Evolutionary conservation across 53 echinoderm and acorn worm genomes (phyloP), one percentile per base, ranked within the genome.

Genomic region (Crossaster papposus): DNA sequence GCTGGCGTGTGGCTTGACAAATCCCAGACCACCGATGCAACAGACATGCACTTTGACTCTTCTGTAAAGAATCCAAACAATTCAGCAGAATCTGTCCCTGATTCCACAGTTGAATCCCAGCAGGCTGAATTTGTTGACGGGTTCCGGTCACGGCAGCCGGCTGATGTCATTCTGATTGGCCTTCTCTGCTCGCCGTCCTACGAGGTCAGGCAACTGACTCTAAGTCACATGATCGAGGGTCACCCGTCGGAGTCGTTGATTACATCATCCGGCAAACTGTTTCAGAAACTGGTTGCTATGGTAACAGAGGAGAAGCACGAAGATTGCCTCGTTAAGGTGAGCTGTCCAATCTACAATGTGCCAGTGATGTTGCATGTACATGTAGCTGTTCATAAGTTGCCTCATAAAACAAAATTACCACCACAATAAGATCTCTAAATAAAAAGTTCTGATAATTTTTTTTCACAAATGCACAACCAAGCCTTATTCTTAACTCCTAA

Each of bases 141-240:
- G 13, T 36, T 3, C 30, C 50, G 44, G 23, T 7, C 29, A 20
- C 13, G 8, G 71, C 17, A n/a, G 30, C 83, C 83, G 17, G 18
- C n/a, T 20, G 65, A 38, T 13, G 86, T 32, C 44, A 23, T 92
- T 64, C 74, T 92, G 73, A 34, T 90, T 35, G 71, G 77, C 29
- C 64, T 92, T 24, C 94, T 92, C 79, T 64, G 79, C 75, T 91
- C 92, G 52, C 93, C 91, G 37, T 53, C 93, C 63, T 91, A 91
- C 71, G 96, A 96, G 85, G 96, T 93, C 74, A 81, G 94, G 79
- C 65, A 91, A 28, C 70, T 93, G 58, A 73, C 89, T 3, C 62
- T 96, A 35, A 80, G 88, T 37, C 65, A 89, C 86, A 86, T 96
- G 53, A 70, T 93, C n/a, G 15, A 50, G 58, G 44, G 70, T 36